Evolutionary conservation across 2,797 vertebrate genomes (phyloP), one percentile per base, ranked within the genome.

Genomic region (Menidia menidia): DNA sequence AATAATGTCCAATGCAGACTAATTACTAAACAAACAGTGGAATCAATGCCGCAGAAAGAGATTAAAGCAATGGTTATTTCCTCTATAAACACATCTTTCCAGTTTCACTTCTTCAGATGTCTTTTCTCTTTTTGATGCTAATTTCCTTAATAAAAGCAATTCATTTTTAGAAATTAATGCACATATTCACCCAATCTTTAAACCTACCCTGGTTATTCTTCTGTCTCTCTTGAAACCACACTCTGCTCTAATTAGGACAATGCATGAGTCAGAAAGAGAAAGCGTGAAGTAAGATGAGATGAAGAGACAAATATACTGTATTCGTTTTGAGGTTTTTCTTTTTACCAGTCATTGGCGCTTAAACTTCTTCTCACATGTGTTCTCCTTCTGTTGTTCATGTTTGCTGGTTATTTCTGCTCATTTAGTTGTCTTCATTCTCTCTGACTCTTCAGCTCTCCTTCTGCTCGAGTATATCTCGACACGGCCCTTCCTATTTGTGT

Each of bases 191-290:
- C 44, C 43, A 77, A 50, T 67, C 55, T 61, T 54, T 41, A 55
- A 41, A n/a, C 39, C 58, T 60, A 61, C 0, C 1, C 14, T 48
- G 32, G 5, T 63, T 64, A 68, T 65, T 83, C 58, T 74, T 71
- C 62, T 71, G 16, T 81, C 61, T 74, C 11, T 83, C 51, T 72
- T 68, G 62, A 82, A 87, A 88, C 87, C 82, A 88, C 87, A 84
- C 39, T 71, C 48, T 66, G 80, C 54, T 76, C 68, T 87, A 83
- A 74, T 78, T 81, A 89, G 79, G 87, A 80, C 79, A 62, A 31
- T 15, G 77, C 68, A 58, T 87, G 91, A 88, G 86, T 82, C 86
- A 92, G 77, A 88, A 44, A 80, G 82, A 86, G 80, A 90, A 64
- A 72, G 64, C 79, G 32, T 39, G 54, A 78, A 82, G 63, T 73